A percentile compares a stretch with the other conserved stretches of the same genome.
Evolutionary conservation across 2,797 vertebrate genomes (phyloP).

Genomic region (Lagocephalus sceleratus): DNA sequence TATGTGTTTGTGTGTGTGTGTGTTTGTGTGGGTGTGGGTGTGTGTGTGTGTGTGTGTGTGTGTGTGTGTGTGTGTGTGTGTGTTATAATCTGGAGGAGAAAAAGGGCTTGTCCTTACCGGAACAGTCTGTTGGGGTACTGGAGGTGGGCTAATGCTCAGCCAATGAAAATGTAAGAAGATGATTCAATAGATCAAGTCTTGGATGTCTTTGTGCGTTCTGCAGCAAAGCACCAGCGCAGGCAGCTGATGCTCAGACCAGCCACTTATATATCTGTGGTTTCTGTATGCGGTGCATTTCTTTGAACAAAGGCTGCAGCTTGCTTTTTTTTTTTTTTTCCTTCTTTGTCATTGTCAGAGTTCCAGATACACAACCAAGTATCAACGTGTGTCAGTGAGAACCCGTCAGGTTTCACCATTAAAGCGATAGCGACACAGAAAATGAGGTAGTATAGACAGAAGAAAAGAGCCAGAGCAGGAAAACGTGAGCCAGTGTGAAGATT

Average conservation of each 20-base stretch:
- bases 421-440: neutral
- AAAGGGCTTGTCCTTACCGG: constrained; percentile 61
- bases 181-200: constrained; percentile 39
- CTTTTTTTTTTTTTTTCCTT: neutral
- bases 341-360: neutral
- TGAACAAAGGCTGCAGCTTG: constrained; percentile 2
- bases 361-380: no score
- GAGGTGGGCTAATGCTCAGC: constrained; percentile 52
- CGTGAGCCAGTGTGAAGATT: neutral
- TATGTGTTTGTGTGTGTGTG: no score
- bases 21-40: neutral
- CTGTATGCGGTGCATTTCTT: constrained; percentile 10
- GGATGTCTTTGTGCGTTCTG: constrained; percentile 1
- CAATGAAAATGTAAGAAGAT: constrained; percentile 60
- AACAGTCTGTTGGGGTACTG: constrained; percentile 56
- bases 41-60: constrained; percentile 22
- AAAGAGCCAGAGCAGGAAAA: neutral
- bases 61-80: constrained; percentile 27
- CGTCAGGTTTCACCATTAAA: constrained; percentile 1
- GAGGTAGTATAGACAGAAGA: neutral
- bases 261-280: neutral
- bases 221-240: constrained; percentile 1
- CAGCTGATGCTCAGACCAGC: neutral
- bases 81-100: constrained; percentile 33
- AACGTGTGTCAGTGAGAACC: no score